Evolutionary conservation across 2,113 vertebrate species (phyloP).

Genomic region (Tragelaphus imberbis): DNA sequence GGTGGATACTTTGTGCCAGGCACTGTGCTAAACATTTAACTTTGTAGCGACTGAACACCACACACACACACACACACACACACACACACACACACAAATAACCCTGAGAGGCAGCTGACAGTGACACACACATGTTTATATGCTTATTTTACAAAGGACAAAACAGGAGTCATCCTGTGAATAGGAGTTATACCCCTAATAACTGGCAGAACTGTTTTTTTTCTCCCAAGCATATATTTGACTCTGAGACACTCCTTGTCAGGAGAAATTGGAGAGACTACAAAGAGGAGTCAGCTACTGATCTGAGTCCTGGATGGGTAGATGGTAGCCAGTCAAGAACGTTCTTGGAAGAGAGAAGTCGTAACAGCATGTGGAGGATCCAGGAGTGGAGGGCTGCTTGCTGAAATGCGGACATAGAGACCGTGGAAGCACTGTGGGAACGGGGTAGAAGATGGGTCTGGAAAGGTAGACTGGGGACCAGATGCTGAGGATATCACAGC

Average conservation of each 20-base stretch:
- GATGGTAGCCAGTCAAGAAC: too few species aligned
- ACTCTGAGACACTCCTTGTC: background rate
- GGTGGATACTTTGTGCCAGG: background rate
- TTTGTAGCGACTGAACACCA: background rate
- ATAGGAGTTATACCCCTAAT: background rate
- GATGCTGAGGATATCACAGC: background rate
- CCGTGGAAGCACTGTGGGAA: background rate
- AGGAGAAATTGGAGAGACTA: background rate
- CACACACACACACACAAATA: background rate
- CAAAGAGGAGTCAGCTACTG: background rate
- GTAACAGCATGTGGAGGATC: too few species aligned
- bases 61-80: background rate
- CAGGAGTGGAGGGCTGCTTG: background rate
- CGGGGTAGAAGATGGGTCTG: background rate
- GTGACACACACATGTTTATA: background rate
- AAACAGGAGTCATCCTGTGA: background rate
- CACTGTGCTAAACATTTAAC: constrained; percentile 23
- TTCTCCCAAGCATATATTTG: background rate
- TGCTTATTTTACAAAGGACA: constrained; percentile 8
- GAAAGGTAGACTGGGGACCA: background rate
- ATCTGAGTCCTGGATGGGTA: background rate
- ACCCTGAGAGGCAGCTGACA: background rate
- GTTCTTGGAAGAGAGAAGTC: background rate
- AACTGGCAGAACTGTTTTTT: background rate
- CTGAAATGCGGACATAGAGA: background rate